Evolutionary conservation across 2,113 vertebrate genomes (phyloP).

Genomic region (Clarias batrachus): DNA sequence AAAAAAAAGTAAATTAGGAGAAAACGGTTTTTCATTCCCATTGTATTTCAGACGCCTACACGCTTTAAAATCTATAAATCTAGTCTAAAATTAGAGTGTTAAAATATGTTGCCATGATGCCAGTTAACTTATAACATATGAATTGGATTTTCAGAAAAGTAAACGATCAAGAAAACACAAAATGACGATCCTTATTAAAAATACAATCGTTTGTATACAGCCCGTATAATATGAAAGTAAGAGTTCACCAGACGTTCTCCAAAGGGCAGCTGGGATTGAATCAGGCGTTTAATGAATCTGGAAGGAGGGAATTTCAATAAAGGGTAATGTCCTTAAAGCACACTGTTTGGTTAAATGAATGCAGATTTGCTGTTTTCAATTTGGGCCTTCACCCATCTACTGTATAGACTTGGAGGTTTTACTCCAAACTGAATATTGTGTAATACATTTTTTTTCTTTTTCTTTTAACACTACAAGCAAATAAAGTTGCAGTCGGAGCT

Average conservation of each 20-base stretch:
- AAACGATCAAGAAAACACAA: not conserved
- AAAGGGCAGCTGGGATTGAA: not conserved
- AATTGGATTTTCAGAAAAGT: not conserved
- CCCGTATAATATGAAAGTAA: not conserved
- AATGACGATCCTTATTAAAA: not conserved
- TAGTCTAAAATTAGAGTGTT: not conserved
- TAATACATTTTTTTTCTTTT: not conserved
- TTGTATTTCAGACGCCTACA: not conserved
- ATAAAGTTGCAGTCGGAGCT: not conserved
- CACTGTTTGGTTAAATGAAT: not conserved
- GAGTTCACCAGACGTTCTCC: not conserved
- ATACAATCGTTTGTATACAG: not conserved
- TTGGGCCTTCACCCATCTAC: not conserved
- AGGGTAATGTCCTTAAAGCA: not conserved
- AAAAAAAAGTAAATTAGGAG: not conserved
- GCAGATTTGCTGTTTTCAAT: not conserved
- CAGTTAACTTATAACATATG: not conserved
- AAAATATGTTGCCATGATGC: not conserved
- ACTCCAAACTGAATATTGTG: not conserved
- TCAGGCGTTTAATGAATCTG: slow-evolving; percentile 4
- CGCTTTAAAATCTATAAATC: not conserved
- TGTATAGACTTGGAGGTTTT: not conserved
- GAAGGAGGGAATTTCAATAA: slow-evolving; percentile 3
- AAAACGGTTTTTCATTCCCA: not conserved
- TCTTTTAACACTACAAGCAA: not conserved